Conservation (phyloP, 2,797 vertebrate genomes). For the Paratrypauchen microcephalus region DNA sequence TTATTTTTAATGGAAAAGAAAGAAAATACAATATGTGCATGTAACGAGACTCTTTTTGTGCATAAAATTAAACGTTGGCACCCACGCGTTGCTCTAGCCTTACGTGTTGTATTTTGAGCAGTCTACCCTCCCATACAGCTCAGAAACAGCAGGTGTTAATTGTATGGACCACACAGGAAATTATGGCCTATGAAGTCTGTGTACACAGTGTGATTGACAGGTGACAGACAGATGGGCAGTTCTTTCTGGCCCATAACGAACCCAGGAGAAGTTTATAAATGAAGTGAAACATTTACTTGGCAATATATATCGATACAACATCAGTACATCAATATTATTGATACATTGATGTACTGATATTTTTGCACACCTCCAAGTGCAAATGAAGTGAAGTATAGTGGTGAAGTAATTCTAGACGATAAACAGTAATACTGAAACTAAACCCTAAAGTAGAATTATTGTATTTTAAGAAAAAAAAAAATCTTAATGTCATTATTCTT, state of each 20-base stretch:
- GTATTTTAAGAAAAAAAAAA: too few relatives aligned
- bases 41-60: constrained; percentile 18
- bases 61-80: constrained; percentile 24
- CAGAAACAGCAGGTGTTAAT: constrained; percentile 61
- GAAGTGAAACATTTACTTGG: constrained; percentile 43
- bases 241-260: constrained; percentile 40
- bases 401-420: too few relatives aligned
- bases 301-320: too few relatives aligned
- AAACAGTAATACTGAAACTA: too few relatives aligned
- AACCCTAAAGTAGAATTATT: too few relatives aligned
- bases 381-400: too few relatives aligned
- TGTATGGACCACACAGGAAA: constrained; percentile 54
- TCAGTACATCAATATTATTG: too few relatives aligned
- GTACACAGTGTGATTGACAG: constrained; percentile 56
- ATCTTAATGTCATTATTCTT: too few relatives aligned
- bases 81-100: constrained; percentile 10
- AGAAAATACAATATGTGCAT: not conserved
- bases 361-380: too few relatives aligned
- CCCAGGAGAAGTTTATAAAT: constrained; percentile 45
- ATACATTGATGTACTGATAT: too few relatives aligned
- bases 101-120: constrained; percentile 16
- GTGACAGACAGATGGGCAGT: constrained; percentile 51
- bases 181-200: constrained; percentile 47
- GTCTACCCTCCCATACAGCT: constrained; percentile 41
- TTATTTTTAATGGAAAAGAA: constrained; percentile 3